These are phyloP conservation scores for Gymnarchus niloticus DNA, from an alignment of 2,113 vertebrate genomes.

Conservation along the genomic window DNA sequence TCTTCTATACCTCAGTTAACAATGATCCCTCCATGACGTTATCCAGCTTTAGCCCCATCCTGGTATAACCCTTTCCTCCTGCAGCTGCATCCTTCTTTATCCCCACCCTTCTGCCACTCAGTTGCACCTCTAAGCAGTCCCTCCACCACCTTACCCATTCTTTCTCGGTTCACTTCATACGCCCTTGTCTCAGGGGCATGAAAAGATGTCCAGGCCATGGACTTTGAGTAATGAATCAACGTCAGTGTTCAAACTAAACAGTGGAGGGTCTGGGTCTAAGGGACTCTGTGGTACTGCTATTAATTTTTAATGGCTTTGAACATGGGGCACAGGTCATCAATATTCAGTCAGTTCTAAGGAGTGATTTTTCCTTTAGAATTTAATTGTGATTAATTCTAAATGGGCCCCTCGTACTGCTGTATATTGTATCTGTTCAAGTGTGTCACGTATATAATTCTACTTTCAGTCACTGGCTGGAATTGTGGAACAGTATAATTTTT, in stretches of 20 bases:
- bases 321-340: neutral
- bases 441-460: neutral
- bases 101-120: too few species aligned
- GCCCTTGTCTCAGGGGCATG: neutral
- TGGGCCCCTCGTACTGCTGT: neutral
- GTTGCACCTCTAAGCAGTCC: neutral
- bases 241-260: neutral
- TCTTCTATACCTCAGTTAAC: neutral
- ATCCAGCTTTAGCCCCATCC: neutral
- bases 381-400: neutral
- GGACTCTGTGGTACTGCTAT: neutral
- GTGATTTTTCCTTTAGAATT: neutral
- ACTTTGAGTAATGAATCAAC: conserved; percentile 5
- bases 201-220: neutral
- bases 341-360: conserved; percentile 7
- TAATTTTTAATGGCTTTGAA: neutral
- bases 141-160: neutral
- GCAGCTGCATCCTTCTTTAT: neutral
- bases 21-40: too few species aligned
- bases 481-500: neutral
- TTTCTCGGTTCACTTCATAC: neutral
- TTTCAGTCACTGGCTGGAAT: neutral
- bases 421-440: neutral
- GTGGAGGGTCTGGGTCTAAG: neutral
- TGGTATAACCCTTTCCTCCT: neutral